phyloP scores from a whole-genome alignment of 2,113 vertebrate species.

The Phrynosoma platyrhinos region DNA sequence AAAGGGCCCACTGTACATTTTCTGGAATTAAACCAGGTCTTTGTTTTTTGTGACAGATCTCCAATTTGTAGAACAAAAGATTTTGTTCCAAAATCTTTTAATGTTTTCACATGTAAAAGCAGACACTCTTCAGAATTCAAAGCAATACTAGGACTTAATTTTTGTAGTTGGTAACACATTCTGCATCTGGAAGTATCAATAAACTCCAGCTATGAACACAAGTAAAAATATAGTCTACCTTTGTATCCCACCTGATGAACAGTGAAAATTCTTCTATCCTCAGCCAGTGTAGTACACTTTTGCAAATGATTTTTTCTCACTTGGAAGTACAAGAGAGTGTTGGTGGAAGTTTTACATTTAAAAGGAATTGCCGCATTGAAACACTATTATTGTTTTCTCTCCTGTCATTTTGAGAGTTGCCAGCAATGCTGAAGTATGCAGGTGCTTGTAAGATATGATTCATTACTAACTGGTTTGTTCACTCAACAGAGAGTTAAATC shows the following conservation, averaged over 20 bases:
- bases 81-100: not conserved
- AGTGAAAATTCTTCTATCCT: not conserved
- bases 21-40: constrained; percentile 1
- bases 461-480: constrained; percentile 50
- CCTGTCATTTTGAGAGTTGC: constrained; percentile 20
- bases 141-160: not conserved
- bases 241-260: not conserved
- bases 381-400: constrained; percentile 41
- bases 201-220: not conserved
- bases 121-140: too few relatives aligned
- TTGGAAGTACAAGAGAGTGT: constrained; percentile 10
- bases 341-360: constrained; percentile 3
- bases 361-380: constrained; percentile 27
- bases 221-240: not conserved
- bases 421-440: constrained; percentile 4
- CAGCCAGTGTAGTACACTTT: not conserved
- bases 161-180: not conserved
- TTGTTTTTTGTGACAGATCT: not conserved
- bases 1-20: not conserved
- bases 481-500: constrained; percentile 59
- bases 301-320: not conserved
- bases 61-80: not conserved
- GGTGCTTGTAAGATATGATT: constrained; percentile 42
- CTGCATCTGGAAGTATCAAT: not conserved
- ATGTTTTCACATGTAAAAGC: not conserved